phyloP scores from a whole-genome alignment of 2,888 invertebrate species.

The Mythimna albipuncta region DNA sequence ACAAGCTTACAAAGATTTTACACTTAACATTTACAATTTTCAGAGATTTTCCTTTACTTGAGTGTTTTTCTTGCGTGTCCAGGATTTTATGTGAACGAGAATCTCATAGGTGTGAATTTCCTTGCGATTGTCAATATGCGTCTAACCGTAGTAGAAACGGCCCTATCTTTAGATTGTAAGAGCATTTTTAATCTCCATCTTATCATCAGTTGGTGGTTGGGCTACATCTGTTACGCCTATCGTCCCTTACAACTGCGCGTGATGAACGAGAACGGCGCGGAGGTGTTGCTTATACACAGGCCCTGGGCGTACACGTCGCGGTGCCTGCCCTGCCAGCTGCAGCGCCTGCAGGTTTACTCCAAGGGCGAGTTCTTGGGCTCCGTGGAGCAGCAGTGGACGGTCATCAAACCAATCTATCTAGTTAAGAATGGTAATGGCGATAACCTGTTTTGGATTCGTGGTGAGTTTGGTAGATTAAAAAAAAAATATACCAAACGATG shows the following conservation, averaged over 20 bases:
- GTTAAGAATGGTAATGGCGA: constrained; percentile 93
- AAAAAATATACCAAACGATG: no score
- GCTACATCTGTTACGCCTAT: constrained; percentile 83
- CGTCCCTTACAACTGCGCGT: constrained; percentile 82
- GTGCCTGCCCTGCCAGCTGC: constrained; percentile 95
- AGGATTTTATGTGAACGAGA: no score
- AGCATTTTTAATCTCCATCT: neutral
- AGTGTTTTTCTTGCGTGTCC: no score
- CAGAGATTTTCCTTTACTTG: no score
- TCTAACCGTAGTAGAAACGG: no score
- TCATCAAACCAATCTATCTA: constrained; percentile 92
- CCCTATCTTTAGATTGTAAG: no score
- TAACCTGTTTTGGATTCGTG: constrained; percentile 93
- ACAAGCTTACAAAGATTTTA: no score
- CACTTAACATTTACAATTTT: no score
- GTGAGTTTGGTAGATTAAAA: constrained; percentile 73
- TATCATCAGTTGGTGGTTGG: constrained; percentile 80
- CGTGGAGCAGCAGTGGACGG: constrained; percentile 94
- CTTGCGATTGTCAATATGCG: no score
- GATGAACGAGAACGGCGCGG: constrained; percentile 71
- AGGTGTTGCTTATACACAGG: constrained; percentile 94
- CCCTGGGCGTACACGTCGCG: constrained; percentile 95
- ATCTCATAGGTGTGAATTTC: no score
- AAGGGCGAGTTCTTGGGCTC: constrained; percentile 92
- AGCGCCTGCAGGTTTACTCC: constrained; percentile 93